Base-by-base conservation (phyloP, 2,888 invertebrate genomes). In the Lasioglossum zephyrum region DNA sequence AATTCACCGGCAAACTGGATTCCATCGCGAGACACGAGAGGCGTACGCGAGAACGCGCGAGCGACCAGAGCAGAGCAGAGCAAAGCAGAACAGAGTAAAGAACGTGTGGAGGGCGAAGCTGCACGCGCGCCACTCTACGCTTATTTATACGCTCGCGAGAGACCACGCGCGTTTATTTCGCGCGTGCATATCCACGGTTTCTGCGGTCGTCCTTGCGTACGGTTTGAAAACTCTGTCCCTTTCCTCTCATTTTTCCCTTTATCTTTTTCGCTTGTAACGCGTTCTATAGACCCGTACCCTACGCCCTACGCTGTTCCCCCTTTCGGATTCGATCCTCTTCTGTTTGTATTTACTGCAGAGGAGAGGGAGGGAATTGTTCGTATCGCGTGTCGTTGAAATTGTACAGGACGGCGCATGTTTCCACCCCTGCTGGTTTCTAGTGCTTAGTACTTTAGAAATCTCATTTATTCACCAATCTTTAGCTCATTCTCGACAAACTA, bases 1-100 rank as follows among this genome's bases (percentile, higher is more conserved):
- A 88, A 88, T 76, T 76, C 84, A 36, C 73, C 60, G 85, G 83
- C 87, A 91, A 90, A 90, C 92, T 92, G 91, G 91, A 92, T 91
- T 92, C 88, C 83, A 73, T 77, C 75, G 77, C 66, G 83, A 69
- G 49, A 53, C 53, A 53, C 53, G 57, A 44, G 73, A 73, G 76
- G 57, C 53, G 78, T 75, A 75, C 63, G 36, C 72, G 49, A 18
- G 36, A 36, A 22, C 63, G 41, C 9, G 73, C 57, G 57, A n/a
- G n/a, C 63, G 31, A 31, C 26, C 26, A 18, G 8, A 53, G 53
- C 53, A 53, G 9, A 53, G 53, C 22, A 6, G 53, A 53, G 22
- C 60, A 22, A 22, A 57, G 53, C 53, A 9, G 31, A 63, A 6
- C 63, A 6, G 8, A 36, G 36, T 2, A 8, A 4, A 57, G 63